Percentiles rank a stretch among this genome's conserved stretches.
Evolutionary conservation across 2,113 vertebrate species (phyloP).

Genomic region (Colaptes auratus): DNA sequence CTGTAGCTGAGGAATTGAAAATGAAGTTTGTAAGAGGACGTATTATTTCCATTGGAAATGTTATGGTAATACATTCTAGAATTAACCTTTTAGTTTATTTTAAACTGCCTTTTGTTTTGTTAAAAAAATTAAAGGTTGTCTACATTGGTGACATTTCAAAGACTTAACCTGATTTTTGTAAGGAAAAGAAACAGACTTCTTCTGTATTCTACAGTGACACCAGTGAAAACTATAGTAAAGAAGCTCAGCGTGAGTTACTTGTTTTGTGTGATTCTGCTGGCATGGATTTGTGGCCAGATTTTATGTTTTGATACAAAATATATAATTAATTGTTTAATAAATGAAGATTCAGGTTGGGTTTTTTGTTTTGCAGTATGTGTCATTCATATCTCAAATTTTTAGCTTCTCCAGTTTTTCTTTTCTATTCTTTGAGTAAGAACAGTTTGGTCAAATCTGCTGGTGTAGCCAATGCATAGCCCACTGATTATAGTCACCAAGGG

Average conservation of each 20-base stretch:
- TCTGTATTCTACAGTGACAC: neutral
- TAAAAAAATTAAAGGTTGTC: conserved; percentile 43
- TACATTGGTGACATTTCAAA: conserved; percentile 28
- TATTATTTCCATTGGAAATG: conserved; percentile 38
- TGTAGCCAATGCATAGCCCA: neutral
- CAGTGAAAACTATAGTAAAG: neutral
- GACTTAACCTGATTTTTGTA: neutral
- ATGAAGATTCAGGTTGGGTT: neutral
- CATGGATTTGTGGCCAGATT: neutral
- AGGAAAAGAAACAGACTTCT: conserved; percentile 3
- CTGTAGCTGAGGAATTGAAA: neutral
- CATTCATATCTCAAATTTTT: neutral
- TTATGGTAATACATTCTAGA: conserved; percentile 48
- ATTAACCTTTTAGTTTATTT: conserved; percentile 53
- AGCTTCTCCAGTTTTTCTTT: neutral
- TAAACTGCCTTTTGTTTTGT: conserved; percentile 20
- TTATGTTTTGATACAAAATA: neutral
- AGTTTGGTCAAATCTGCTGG: neutral
- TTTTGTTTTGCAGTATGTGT: neutral
- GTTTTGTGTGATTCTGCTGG: neutral
- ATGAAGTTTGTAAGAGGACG: neutral
- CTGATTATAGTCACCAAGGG: neutral
- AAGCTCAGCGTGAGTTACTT: neutral
- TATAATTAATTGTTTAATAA: neutral
- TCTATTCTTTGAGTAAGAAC: neutral